Evolutionary conservation across 2,113 vertebrate species (phyloP), one percentile per base, ranked within the genome.

Genomic region (Perca fluviatilis): DNA sequence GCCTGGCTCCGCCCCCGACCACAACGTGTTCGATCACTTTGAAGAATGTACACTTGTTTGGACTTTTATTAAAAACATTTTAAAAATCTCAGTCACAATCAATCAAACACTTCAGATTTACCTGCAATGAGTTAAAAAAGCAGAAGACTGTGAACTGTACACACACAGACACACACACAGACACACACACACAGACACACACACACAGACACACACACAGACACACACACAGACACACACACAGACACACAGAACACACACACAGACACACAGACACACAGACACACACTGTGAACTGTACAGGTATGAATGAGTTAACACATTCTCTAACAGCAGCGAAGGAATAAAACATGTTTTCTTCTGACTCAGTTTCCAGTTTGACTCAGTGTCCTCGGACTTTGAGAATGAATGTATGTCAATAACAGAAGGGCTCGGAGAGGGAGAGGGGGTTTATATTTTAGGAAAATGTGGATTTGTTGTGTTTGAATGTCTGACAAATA

Each of bases 341-440:
- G 71, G 4, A 88, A 82, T 85, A 82, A 82, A 85, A 67, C 7
- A 7, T 2, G 19, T 36, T 58, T 71, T 69, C 74, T 77, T 77
- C 49, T 6, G 14, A 47, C 21, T 19, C 51, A 16, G 15, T 1
- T 16, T 60, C 27, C 3, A 3, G 14, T 49, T 53, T 19, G 50
- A n/a, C n/a, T n/a, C n/a, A n/a, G n/a, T n/a, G n/a, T n/a, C n/a
- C n/a, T n/a, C 30, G 4, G 30, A 33, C 30, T 33, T 30, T 30
- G 30, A 30, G 30, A 58, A 64, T 9, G 40, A 27, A 4, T 8
- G 30, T 46, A 68, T 61, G 70, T 80, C n/a, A 40, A 2, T 25
- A 62, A 53, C 19, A 19, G 14, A 23, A 47, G 51, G 46, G 36
- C 25, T 60, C 43, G 10, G 23, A 36, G 27, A 33, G 11, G 4